A percentile compares a stretch with the other conserved stretches of the same genome.
These are phyloP conservation scores for Isaurus tuberculatus DNA, from an alignment of 92 coral and sea anemone genomes.

Conservation along the genomic window DNA sequence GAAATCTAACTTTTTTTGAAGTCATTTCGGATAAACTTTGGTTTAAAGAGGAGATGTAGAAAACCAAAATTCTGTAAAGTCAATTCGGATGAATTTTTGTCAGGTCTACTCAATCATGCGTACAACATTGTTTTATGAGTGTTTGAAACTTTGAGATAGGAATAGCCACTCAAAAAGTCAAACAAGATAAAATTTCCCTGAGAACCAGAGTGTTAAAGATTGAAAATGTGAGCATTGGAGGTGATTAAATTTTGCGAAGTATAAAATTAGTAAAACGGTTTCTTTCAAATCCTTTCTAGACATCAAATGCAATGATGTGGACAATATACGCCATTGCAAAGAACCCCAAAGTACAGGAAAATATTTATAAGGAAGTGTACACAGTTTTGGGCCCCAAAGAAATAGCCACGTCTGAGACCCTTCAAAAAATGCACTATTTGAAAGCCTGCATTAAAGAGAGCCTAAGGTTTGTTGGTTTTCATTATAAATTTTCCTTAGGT, in stretches of 20 bases:
- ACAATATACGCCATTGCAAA: slow-evolving; percentile 63
- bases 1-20: no score
- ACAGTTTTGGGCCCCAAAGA: slow-evolving; percentile 66
- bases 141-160: no score
- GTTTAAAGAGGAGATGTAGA: no score
- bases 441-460: slow-evolving; percentile 69
- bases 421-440: slow-evolving; percentile 67
- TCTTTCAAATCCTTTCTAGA: slow-evolving; percentile 40
- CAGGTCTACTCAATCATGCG: no score
- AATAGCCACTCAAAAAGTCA: no score
- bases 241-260: not conserved
- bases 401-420: slow-evolving; percentile 57
- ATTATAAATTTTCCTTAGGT: no score
- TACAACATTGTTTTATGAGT: no score
- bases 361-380: slow-evolving; percentile 68
- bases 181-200: no score
- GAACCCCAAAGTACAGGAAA: slow-evolving; percentile 65
- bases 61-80: no score
- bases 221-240: not conserved
- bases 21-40: no score
- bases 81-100: no score
- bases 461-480: slow-evolving; percentile 47
- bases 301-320: slow-evolving; percentile 62
- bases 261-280: not conserved
- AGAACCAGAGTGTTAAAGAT: not conserved